Base-by-base conservation (phyloP, 1,140 invertebrate species). In the Drosophila bocki region DNA sequence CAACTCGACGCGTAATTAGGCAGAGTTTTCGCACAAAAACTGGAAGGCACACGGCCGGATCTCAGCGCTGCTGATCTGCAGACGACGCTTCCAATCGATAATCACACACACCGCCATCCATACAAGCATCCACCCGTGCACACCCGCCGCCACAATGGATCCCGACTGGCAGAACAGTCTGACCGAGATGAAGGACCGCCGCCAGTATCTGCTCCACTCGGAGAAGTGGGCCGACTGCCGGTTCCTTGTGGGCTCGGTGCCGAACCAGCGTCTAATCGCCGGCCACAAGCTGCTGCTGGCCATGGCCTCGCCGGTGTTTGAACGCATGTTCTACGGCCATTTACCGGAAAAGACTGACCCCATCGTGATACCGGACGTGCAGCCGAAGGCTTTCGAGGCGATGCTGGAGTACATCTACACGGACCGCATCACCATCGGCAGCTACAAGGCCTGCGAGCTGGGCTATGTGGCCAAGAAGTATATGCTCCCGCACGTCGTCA, bases 381-480 rank as follows among this genome's bases (percentile, higher is more conserved):
- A 97, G 88, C 96, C 97, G 6, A 96, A 97, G 80, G 96, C 97
- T 9, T 98, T 98, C 80, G 95, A 95, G 92, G 95, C 96, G 15
- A 93, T 98, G 64, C 88, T 97, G 3, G 94, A 96, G 93, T 97
- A 97, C 78, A 96, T 98, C 50, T 98, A 97, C 84, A 96, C 96
- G 11, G 96, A 97, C 80, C 94, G 95, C 75, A 96, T 97, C 45
- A 95, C 96, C 70, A 94, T 97, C 11, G 94, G 94, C 56, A 96
- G 96, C 8, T 97, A 97, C 78, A 95, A 97, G 83, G 97, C 96
- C 0, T 97, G 96, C 93, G 96, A 97, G 77, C 93, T 97, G 13
- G 97, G 96, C 91, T 97, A 97, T 92, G 96, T 96, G 60, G 97
- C 97, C 13, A 97, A 97, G 82, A 98, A 98, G 81, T 98, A 97